Base-by-base conservation (phyloP, 2,888 invertebrate genomes). In the Drosophila heteroneura region DNA sequence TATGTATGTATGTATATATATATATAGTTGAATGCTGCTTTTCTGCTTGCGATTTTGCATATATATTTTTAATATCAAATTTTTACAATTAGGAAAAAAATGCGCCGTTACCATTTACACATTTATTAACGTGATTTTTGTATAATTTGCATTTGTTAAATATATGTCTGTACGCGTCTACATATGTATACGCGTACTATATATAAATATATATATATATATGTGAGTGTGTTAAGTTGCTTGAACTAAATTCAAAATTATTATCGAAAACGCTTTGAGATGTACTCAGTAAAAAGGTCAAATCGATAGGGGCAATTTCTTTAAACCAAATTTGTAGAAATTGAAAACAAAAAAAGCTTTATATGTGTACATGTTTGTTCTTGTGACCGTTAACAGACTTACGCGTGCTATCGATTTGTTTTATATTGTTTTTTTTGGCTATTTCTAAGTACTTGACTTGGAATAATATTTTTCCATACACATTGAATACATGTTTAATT, bases 61-160 rank as follows among this genome's bases (percentile, higher is more conserved):
- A 89, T 85, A 85, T 85, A 85, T 82, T 85, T 86, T 89, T 85
- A 79, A 85, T 85, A 85, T 85, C 89, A 85, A 85, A 85, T 85
- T 76, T 81, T 85, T 85, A 90, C 86, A 85, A 72, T 81, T 85
- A 85, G 81, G 86, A 83, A 90, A 85, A 89, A 85, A 90, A 90
- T 89, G 82, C 85, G 90, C 76, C 72, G 63, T 76, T 79, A 63
- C 44, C 71, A 76, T 82, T 69, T 70, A 89, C 79, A 83, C 64
- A 74, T 53, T 58, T 79, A 78, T 70, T 67, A 57, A 57, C 28
- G 39, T 66, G 63, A 70, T 76, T 58, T 39, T 65, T 76, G 73
- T 82, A 82, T 78, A 73, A 82, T 79, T 74, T 70, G 56, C 58
- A 26, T 56, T 83, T 82, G 67, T 77, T 83, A 77, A 77, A 83